These are phyloP conservation scores for Apodemia mormo DNA, from an alignment of 2,888 invertebrate species.

Conservation along the genomic window DNA sequence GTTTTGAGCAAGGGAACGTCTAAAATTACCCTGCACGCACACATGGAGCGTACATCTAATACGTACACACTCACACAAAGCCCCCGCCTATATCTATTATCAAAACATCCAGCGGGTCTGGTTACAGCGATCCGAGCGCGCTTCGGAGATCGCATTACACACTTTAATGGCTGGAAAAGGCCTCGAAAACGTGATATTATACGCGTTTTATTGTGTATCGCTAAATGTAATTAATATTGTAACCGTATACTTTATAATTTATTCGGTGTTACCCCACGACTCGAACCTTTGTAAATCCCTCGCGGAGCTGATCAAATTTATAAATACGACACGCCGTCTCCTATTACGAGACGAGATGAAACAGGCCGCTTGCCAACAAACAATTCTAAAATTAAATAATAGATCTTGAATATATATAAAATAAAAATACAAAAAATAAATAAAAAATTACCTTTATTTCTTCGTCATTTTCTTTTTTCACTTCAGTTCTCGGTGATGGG, in stretches of 20 bases:
- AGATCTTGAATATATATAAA: constrained; percentile 1
- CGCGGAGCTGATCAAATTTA: constrained; percentile 67
- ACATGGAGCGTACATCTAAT: constrained; percentile 53
- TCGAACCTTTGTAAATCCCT: constrained; percentile 53
- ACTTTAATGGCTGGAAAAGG: constrained; percentile 82
- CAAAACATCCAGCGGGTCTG: constrained; percentile 80
- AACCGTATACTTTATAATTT: constrained; percentile 74
- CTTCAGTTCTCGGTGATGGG: constrained; percentile 65
- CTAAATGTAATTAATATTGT: constrained; percentile 80
- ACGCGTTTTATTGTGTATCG: constrained; percentile 79
- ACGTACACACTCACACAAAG: constrained; percentile 64
- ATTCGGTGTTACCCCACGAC: constrained; percentile 64
- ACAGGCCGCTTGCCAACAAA: constrained; percentile 72
- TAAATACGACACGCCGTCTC: constrained; percentile 75
- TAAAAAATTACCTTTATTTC: constrained; percentile 86
- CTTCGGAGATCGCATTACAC: constrained; percentile 80
- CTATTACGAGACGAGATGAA: constrained; percentile 66
- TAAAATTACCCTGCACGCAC: constrained; percentile 80
- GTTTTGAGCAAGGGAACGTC: constrained; percentile 81
- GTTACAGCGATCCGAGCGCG: constrained; percentile 81
- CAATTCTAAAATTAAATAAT: constrained; percentile 43
- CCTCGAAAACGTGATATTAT: constrained; percentile 82
- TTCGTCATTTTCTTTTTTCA: constrained; percentile 88
- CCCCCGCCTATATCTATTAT: constrained; percentile 77
- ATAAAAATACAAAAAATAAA: background rate